Evolutionary conservation across 2,888 invertebrate species (phyloP).

Genomic region (Ganaspis brasiliensis): DNA sequence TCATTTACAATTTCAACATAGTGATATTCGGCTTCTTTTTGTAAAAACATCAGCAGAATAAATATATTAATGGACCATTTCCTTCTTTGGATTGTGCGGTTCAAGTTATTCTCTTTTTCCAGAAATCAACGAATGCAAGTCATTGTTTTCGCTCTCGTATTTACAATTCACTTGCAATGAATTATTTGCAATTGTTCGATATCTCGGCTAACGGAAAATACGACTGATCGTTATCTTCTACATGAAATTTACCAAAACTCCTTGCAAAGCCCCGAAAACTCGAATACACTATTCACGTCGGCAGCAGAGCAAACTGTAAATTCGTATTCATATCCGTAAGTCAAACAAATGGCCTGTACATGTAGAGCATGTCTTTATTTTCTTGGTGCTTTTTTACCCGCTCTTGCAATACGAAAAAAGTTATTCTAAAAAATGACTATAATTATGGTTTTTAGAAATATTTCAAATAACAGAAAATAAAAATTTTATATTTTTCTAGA

Average conservation of each 20-base stretch:
- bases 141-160: neutral
- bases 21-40: no score
- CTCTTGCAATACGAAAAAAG: neutral
- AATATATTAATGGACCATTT: no score
- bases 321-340: constrained; percentile 36
- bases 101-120: neutral
- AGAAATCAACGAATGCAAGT: neutral
- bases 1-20: no score
- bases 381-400: neutral
- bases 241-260: constrained; percentile 22
- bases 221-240: constrained; percentile 27
- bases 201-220: neutral
- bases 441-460: no score
- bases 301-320: constrained; percentile 10
- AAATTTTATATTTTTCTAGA: no score
- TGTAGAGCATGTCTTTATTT: constrained; percentile 6
- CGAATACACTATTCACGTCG: constrained; percentile 19
- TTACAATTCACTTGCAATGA: constrained; percentile 3
- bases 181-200: constrained; percentile 9
- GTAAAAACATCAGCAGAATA: no score
- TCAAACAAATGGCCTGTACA: constrained; percentile 38
- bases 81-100: no score
- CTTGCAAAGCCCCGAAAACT: constrained; percentile 11
- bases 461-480: no score
- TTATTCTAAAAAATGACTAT: neutral